Percentiles rank a stretch among this genome's conserved stretches.
Conservation (phyloP, 2,797 vertebrate species). For the Silurus lanzhouensis region DNA sequence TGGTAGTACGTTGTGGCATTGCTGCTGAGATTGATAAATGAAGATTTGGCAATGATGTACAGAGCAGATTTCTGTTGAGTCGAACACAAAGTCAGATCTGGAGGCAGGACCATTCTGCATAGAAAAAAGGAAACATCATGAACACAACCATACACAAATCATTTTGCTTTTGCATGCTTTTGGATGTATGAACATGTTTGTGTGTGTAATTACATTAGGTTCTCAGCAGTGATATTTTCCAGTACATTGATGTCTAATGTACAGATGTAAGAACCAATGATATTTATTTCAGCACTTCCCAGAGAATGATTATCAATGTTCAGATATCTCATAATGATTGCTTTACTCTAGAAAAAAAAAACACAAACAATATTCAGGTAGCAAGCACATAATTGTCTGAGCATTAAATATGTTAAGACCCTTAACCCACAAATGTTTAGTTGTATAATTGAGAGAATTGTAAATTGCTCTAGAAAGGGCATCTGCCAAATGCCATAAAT, state of each 20-base stretch:
- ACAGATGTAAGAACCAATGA: too few relatives aligned
- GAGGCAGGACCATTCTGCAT: not conserved
- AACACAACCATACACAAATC: not conserved
- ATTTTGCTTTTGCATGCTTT: not conserved
- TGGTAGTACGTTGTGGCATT: constrained; percentile 48
- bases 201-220: constrained; percentile 44
- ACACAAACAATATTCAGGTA: not conserved
- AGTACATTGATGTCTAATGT: constrained; percentile 56
- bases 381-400: not conserved
- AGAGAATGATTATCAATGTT: constrained; percentile 52
- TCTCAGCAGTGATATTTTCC: constrained; percentile 57
- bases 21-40: constrained; percentile 52
- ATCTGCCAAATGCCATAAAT: too few relatives aligned
- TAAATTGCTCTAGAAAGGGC: too few relatives aligned
- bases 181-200: not conserved
- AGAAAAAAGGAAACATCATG: not conserved
- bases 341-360: constrained; percentile 60
- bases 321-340: constrained; percentile 66
- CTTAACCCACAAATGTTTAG: too few relatives aligned
- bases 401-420: not conserved
- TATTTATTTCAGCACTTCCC: constrained; percentile 38
- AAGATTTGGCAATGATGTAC: constrained; percentile 58
- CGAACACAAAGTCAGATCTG: constrained; percentile 64
- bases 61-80: constrained; percentile 63
- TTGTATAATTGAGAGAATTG: too few relatives aligned